Evolutionary conservation across 1,140 invertebrate genomes (phyloP).

Genomic region (Limonius californicus): DNA sequence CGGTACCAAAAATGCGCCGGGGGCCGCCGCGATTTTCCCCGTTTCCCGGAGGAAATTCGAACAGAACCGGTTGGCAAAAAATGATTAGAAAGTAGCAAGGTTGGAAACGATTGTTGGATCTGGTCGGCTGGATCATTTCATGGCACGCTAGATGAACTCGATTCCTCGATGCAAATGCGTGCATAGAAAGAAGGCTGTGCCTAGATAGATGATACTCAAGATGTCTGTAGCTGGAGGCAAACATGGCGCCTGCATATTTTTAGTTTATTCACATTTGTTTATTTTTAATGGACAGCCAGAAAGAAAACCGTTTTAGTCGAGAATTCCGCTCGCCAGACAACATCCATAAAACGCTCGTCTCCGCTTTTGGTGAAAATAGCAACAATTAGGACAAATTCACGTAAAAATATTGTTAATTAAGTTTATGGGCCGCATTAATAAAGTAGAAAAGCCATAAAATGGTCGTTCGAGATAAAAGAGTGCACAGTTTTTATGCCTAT

Average conservation of each 20-base stretch:
- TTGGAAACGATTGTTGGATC: background rate
- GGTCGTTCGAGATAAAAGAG: background rate
- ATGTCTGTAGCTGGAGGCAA: slow-evolving; percentile 1
- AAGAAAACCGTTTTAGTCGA: background rate
- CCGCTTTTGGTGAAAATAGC: background rate
- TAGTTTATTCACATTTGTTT: background rate
- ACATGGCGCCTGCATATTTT: slow-evolving; percentile 1
- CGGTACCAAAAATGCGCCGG: background rate
- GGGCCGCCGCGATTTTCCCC: background rate
- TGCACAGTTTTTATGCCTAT: background rate
- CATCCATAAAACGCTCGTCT: too few species aligned
- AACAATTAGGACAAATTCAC: background rate
- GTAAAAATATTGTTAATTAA: background rate
- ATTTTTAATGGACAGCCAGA: background rate
- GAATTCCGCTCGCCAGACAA: background rate
- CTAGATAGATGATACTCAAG: background rate
- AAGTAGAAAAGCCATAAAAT: too few species aligned
- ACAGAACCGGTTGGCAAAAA: too few species aligned
- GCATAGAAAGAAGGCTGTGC: slow-evolving; percentile 1
- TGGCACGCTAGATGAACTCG: background rate
- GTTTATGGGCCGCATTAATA: background rate
- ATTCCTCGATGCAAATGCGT: background rate
- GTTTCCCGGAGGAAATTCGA: too few species aligned
- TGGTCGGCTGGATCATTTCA: background rate
- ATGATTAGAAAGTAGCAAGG: background rate